A percentile compares a stretch with the other conserved stretches of the same genome.
phyloP scores from a whole-genome alignment of 2,113 vertebrate genomes.

The Catharus minimus region DNA sequence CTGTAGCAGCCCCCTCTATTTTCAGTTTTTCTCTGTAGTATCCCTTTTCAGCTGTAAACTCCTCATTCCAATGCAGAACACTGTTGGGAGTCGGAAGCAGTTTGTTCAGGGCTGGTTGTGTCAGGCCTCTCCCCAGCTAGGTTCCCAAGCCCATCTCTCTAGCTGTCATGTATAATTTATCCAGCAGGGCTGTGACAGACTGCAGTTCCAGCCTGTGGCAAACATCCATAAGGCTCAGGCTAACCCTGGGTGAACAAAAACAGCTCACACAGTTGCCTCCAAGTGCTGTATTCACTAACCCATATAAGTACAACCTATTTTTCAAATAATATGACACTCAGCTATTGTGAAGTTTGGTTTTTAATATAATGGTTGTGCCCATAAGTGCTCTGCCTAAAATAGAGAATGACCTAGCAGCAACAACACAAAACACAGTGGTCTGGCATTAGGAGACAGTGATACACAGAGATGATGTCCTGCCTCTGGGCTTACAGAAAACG shows the following conservation, averaged over 20 bases:
- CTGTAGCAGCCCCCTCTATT: neutral
- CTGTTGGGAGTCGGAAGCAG: neutral
- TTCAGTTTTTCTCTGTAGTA: neutral
- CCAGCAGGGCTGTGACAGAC: neutral
- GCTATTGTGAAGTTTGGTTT: neutral
- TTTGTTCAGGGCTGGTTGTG: neutral
- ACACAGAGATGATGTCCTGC: neutral
- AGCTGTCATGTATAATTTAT: neutral
- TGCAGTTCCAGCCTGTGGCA: neutral
- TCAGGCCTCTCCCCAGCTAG: neutral
- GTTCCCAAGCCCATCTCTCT: neutral
- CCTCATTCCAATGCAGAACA: neutral
- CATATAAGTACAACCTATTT: neutral
- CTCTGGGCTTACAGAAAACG: slow-evolving; percentile 2
- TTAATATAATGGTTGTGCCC: neutral
- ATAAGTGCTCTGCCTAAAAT: neutral
- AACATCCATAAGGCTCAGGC: neutral
- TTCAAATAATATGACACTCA: neutral
- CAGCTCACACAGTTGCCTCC: neutral
- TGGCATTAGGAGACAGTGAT: neutral
- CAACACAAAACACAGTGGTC: neutral
- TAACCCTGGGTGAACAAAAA: neutral
- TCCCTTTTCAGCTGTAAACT: neutral
- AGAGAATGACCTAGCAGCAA: neutral
- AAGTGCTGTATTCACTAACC: neutral